Percentiles rank a stretch among this genome's conserved stretches.
Evolutionary conservation across 2,797 vertebrate species (phyloP).

Genomic region (Xerus rutilus): DNA sequence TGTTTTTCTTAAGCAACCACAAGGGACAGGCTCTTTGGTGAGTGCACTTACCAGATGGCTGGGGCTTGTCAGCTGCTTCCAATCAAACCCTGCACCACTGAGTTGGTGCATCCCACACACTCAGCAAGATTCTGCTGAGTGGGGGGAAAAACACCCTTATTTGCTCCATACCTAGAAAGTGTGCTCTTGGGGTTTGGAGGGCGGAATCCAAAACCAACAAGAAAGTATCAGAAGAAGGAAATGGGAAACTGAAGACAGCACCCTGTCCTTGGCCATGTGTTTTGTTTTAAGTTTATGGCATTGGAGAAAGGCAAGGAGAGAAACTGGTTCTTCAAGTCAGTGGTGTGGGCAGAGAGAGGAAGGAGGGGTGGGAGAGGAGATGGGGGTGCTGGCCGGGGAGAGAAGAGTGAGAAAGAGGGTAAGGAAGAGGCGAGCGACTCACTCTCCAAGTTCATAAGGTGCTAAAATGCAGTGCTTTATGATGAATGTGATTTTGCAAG

Average conservation of each 20-base stretch:
- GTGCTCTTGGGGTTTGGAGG: constrained; percentile 73
- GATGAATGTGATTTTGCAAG: constrained; percentile 8
- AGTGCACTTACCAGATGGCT: constrained; percentile 74
- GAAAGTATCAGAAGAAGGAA: constrained; percentile 71
- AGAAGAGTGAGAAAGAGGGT: not conserved
- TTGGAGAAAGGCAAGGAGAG: constrained; percentile 43
- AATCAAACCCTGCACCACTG: constrained; percentile 85
- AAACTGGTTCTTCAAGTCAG: constrained; percentile 53
- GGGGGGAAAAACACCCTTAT: constrained; percentile 57
- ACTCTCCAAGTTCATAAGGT: not conserved
- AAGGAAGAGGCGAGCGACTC: not conserved
- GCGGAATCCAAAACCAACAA: constrained; percentile 82
- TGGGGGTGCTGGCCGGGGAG: not conserved
- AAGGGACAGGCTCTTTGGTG: constrained; percentile 79
- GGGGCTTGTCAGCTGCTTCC: constrained; percentile 81
- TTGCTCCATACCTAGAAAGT: constrained; percentile 84
- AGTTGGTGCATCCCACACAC: constrained; percentile 83
- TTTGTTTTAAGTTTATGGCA: constrained; percentile 72
- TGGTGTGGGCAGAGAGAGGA: constrained; percentile 34
- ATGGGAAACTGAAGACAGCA: constrained; percentile 65
- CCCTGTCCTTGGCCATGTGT: constrained; percentile 60
- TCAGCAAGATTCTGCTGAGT: constrained; percentile 86
- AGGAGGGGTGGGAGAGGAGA: not conserved
- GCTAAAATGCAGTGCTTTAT: not conserved
- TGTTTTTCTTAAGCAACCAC: constrained; percentile 81